Base-by-base conservation (phyloP, 2,888 invertebrate species). In the Muscina levida region DNA sequence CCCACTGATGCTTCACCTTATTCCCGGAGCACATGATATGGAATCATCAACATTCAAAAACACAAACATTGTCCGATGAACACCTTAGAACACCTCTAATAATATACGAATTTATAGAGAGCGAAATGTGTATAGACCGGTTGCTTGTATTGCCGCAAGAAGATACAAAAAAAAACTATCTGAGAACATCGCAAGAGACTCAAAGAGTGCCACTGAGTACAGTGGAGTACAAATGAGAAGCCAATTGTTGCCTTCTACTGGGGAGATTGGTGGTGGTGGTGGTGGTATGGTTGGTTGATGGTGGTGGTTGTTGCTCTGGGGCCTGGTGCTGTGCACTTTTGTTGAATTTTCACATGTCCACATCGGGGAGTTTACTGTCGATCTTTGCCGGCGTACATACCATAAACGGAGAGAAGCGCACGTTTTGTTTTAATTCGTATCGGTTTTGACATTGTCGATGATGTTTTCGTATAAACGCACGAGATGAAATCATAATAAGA, bases 351-450 rank as follows among this genome's bases (percentile, higher is more conserved):
- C 46, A 71, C 65, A 76, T 42, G 68, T 56, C 79, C 70, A 51
- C 72, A 73, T 39, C 73, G 77, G 81, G 70, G 79, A 82, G 82
- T 79, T 78, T 82, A 72, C 62, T 76, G 79, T 79, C 79, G 79
- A 82, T 82, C 79, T 75, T 76, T 70, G 79, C 82, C 82, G 82
- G 79, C 70, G 82, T 70, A 73, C 79, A 66, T 75, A 76, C 81
- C 74, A 67, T 39, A 8, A 15, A 26, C 39, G 39, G 17, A 59
- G 15, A 13, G 17, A 2, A 39, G 15, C 15, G 39, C 59, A 59
- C 59, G 59, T 59, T 59, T 31, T 31, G 19, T 19, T 10, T 11
- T 8, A 11, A 22, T 51, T 59, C 56, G 26, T 2, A 56, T 1
- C 56, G 56, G 24, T 2, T 10, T 17, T 19, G 39, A 5, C 31